Conservation (phyloP, 2,113 vertebrate species). For the Origma solitaria region DNA sequence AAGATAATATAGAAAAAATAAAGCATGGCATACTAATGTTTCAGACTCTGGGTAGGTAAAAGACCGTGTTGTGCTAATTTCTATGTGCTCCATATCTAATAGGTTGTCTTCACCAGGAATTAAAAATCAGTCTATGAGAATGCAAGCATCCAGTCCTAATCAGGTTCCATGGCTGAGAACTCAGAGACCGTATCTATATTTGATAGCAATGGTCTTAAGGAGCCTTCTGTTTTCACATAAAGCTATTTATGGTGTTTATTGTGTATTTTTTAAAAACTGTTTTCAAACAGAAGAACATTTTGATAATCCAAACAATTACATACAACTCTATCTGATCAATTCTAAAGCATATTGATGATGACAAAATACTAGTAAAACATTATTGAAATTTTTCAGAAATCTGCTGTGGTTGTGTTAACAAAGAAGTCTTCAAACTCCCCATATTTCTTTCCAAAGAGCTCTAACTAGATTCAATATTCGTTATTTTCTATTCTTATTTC, state of each 20-base stretch:
- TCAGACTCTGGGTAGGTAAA: background rate
- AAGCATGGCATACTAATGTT: background rate
- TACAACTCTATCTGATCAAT: background rate
- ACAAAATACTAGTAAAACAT: background rate
- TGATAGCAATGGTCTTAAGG: background rate
- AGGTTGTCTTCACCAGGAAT: background rate
- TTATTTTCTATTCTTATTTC: background rate
- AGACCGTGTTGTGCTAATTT: background rate
- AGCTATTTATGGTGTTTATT: background rate
- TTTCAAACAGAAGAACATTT: background rate
- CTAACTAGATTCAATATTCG: background rate
- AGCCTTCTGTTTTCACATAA: background rate
- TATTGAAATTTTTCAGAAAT: background rate
- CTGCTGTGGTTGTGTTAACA: background rate
- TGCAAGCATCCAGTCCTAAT: background rate
- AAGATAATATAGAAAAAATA: background rate
- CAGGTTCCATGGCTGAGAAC: background rate
- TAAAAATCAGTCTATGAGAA: background rate
- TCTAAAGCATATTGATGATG: background rate
- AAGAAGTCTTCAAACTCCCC: background rate
- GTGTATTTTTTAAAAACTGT: background rate
- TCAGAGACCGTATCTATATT: background rate
- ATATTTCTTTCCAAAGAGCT: background rate
- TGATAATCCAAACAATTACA: background rate
- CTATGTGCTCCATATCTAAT: background rate